Conservation (phyloP, 2,113 vertebrate genomes). For the Onychostoma macrolepis region DNA sequence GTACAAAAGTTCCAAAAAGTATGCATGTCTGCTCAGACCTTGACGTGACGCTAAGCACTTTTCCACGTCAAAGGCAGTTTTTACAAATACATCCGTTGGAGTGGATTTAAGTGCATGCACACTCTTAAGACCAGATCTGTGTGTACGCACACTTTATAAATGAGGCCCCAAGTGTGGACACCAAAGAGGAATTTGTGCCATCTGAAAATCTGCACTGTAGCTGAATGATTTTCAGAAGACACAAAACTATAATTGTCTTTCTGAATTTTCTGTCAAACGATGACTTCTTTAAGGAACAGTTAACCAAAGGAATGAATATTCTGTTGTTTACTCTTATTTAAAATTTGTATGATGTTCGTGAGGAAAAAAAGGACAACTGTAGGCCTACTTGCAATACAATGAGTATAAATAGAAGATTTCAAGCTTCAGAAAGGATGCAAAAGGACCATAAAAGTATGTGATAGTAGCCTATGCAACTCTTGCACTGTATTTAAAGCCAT, state of each 20-base stretch:
- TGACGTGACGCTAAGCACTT: no score
- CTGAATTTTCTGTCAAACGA: neutral
- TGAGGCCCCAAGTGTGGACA: neutral
- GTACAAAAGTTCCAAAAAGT: no score
- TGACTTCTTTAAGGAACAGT: neutral
- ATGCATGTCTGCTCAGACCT: no score
- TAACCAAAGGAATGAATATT: neutral
- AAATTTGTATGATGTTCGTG: neutral
- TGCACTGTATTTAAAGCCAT: neutral
- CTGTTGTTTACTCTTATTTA: neutral
- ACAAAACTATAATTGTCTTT: neutral
- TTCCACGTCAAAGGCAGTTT: no score
- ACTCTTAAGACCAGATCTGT: no score
- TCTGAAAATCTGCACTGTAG: neutral
- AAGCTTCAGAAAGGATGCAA: neutral
- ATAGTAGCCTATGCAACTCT: neutral
- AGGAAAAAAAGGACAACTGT: neutral
- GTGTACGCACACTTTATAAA: no score
- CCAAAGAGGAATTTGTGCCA: neutral
- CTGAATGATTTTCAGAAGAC: neutral
- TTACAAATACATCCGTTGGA: no score
- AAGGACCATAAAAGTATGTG: neutral
- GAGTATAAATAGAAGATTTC: neutral
- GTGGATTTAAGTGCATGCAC: no score
- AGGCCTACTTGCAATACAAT: neutral